These are phyloP conservation scores for Orthonyx spaldingii DNA, from an alignment of 2,113 vertebrate genomes.

Conservation along the genomic window DNA sequence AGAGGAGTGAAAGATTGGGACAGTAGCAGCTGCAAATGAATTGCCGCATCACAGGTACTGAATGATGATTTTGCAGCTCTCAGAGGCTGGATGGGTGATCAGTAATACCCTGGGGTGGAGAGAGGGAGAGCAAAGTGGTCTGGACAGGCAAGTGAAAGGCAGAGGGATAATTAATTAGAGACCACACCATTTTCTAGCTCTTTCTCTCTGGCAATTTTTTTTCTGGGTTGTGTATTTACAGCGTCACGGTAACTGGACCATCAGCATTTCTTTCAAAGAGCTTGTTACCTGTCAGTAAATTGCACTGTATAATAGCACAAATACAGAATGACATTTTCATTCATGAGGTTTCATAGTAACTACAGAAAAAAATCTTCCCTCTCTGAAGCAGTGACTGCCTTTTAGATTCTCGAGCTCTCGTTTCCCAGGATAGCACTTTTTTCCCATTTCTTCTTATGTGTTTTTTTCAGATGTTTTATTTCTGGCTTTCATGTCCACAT, in stretches of 20 bases:
- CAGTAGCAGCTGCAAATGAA: neutral
- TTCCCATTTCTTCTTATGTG: neutral
- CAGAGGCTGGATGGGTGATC: neutral
- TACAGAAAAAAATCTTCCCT: neutral
- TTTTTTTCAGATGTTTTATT: neutral
- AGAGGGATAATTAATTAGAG: neutral
- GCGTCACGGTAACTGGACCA: neutral
- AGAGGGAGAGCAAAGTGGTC: neutral
- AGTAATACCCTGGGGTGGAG: neutral
- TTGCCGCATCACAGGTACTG: neutral
- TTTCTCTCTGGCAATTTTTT: neutral
- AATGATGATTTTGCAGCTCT: neutral
- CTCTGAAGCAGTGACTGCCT: neutral
- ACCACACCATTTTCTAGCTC: neutral
- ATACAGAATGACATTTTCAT: slow-evolving; percentile 13
- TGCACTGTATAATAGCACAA: neutral
- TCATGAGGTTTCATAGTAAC: slow-evolving; percentile 16
- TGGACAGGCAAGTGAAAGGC: neutral
- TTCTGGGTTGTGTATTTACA: neutral
- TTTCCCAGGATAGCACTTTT: neutral
- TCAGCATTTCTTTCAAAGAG: neutral
- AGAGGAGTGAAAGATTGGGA: neutral
- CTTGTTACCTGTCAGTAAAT: neutral
- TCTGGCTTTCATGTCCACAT: neutral
- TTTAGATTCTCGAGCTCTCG: neutral